Evolutionary conservation across 2,888 invertebrate genomes (phyloP).

Genomic region (Drosophila gaucha): DNA sequence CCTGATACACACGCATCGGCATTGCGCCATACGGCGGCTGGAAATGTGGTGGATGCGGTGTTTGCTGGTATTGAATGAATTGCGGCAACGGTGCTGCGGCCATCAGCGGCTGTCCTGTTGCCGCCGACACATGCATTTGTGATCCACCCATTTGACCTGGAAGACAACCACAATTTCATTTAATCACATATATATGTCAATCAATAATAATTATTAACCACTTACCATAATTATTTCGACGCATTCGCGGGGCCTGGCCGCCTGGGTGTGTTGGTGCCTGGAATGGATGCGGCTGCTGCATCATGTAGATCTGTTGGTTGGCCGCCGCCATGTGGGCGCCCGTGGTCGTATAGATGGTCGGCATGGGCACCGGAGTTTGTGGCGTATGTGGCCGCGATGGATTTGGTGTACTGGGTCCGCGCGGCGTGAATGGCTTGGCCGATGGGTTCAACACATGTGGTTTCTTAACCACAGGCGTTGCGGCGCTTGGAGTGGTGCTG

Average conservation of each 20-base stretch:
- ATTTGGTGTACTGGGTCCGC: constrained; percentile 88
- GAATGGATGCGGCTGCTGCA: constrained; percentile 83
- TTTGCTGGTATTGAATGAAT: constrained; percentile 88
- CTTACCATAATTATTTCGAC: constrained; percentile 83
- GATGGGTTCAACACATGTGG: constrained; percentile 95
- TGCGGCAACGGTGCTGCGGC: constrained; percentile 92
- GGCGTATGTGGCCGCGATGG: constrained; percentile 92
- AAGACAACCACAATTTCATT: not conserved
- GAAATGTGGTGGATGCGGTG: constrained; percentile 86
- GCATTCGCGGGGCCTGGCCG: constrained; percentile 83
- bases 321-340: constrained; percentile 80
- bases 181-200: not conserved
- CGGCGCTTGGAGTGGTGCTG: constrained; percentile 55
- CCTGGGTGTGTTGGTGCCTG: constrained; percentile 82
- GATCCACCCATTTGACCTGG: constrained; percentile 86
- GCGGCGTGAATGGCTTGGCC: constrained; percentile 93
- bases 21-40: constrained; percentile 85
- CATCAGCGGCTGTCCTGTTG: constrained; percentile 93
- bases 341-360: constrained; percentile 81
- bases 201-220: not conserved
- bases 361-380: constrained; percentile 88
- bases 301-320: constrained; percentile 83
- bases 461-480: constrained; percentile 81
- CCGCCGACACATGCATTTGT: constrained; percentile 90
- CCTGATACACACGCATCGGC: constrained; percentile 89